Evolutionary conservation across 1,140 invertebrate species (phyloP), one percentile per base, ranked within the genome.

Genomic region (Hermatobates lingyangjiaoensis): DNA sequence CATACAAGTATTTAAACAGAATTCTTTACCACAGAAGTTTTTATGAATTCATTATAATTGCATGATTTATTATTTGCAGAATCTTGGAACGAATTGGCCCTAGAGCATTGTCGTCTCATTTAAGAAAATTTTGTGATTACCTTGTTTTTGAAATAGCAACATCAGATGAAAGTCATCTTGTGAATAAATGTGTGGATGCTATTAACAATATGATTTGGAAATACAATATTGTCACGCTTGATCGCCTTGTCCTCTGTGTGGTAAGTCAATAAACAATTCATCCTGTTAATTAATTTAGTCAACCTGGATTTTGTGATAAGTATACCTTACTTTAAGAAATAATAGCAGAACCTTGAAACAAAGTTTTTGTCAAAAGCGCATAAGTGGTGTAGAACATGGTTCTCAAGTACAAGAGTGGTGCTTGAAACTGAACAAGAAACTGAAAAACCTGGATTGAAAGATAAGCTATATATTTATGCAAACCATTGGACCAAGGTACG

Each of bases 151-250:
- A 96, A 63, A 88, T 96, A 62, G 82, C 83, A 0, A 87, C 81
- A 59, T 83, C 80, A 15, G 78, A 81, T 3, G 84, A 81, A 52
- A 83, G 84, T 1, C 75, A 79, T 49, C 82, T 87, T 60, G 87
- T 92, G 4, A 87, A 87, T 61, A 92, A 91, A 64, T 89, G 85
- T 60, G 87, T 94, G 1, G 91, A 96, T 59, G 88, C 90, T 1
- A 81, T 96, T 44, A 95, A 91, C 64, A 85, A 91, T 57, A 87
- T 97, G 74, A 91, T 96, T 45, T 97, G 92, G 92, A 92, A 93
- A 59, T 93, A 90, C 62, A 92, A 95, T 64, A 88, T 96, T 55
- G 81, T 96, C 30, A 90, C 91, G 7, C 87, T 96, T 45, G 93
- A 97, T 66, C 71, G 88, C 54, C 71, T 96, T 1, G 81, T 96